A percentile compares a stretch with the other conserved stretches of the same genome.
Evolutionary conservation across 2,797 vertebrate species (phyloP).

Genomic region (Eulemur rubriventer): DNA sequence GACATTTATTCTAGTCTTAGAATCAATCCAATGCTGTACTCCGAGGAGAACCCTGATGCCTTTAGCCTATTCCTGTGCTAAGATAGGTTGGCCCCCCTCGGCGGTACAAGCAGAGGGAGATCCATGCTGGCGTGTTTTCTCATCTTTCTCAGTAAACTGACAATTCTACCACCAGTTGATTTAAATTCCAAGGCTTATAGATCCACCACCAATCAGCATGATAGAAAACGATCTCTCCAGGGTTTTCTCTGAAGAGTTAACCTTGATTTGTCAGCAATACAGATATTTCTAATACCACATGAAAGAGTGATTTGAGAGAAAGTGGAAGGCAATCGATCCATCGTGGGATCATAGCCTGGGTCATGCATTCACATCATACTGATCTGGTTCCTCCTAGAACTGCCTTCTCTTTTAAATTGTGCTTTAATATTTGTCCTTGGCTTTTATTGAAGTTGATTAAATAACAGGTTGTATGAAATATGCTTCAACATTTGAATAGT

Average conservation of each 20-base stretch:
- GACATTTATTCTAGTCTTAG: background rate
- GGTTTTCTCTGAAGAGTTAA: background rate
- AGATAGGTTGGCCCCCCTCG: background rate
- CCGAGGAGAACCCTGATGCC: background rate
- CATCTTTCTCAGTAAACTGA: background rate
- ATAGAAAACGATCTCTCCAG: background rate
- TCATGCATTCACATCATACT: background rate
- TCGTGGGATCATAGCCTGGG: background rate
- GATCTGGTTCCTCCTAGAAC: background rate
- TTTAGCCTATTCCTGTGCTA: background rate
- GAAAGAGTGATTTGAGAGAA: background rate
- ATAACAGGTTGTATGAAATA: background rate
- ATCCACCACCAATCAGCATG: background rate
- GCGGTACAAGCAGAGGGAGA: background rate
- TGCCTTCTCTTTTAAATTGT: background rate
- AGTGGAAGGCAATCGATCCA: background rate
- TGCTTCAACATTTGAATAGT: background rate
- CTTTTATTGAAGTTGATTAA: background rate
- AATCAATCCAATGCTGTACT: background rate
- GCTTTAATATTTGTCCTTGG: constrained; percentile 3
- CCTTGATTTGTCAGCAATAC: background rate
- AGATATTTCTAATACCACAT: background rate
- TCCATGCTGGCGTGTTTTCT: background rate
- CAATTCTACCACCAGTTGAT: background rate
- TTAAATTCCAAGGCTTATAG: constrained; percentile 1